Evolutionary conservation across 1,140 invertebrate species (phyloP).

Genomic region (Bombus superbus): DNA sequence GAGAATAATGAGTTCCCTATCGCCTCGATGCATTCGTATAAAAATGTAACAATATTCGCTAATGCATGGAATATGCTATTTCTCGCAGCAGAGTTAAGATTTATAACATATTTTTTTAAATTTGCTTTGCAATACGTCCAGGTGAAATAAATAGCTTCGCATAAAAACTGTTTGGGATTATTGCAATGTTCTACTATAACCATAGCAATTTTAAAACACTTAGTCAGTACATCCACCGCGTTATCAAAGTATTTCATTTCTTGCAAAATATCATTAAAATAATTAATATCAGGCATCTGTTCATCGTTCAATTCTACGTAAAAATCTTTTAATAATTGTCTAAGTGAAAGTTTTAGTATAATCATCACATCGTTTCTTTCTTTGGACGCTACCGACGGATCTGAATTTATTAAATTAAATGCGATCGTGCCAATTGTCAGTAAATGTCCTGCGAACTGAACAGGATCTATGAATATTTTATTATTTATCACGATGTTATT

Average conservation of each 20-base stretch:
- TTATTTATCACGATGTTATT: not conserved
- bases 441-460: not conserved
- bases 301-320: not conserved
- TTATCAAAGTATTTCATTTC: slow-evolving; percentile 3
- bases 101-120: not conserved
- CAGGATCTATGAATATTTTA: slow-evolving; percentile 2
- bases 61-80: not conserved
- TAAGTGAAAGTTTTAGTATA: not conserved
- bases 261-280: not conserved
- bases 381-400: too few relatives aligned
- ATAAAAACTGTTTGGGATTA: not conserved
- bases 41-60: not conserved
- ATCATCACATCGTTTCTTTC: not conserved
- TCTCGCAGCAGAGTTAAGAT: not conserved
- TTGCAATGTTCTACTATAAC: not conserved
- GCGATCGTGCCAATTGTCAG: not conserved
- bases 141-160: not conserved
- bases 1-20: not conserved
- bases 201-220: not conserved
- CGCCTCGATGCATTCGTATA: not conserved
- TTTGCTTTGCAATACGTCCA: slow-evolving; percentile 30
- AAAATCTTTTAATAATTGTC: not conserved
- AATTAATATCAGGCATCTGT: not conserved
- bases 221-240: not conserved
- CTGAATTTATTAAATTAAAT: not conserved